Evolutionary conservation across 2,797 vertebrate genomes (phyloP).

Genomic region (Denticeps clupeoides): DNA sequence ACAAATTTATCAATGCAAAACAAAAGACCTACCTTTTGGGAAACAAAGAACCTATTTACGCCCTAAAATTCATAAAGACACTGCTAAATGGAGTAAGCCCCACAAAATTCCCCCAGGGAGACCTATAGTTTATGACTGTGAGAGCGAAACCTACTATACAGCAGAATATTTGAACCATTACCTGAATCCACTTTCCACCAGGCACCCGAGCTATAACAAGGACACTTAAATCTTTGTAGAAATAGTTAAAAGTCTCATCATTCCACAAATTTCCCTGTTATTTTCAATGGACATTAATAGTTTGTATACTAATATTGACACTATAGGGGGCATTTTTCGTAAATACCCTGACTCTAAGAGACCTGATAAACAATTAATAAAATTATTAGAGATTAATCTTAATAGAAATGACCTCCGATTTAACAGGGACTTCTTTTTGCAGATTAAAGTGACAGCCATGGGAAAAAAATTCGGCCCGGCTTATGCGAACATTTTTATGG

Average conservation of each 20-base stretch:
- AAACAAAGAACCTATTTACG: no score
- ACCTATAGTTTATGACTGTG: slow-evolving; percentile 8
- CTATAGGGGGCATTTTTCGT: neutral
- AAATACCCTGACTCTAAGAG: neutral
- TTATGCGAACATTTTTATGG: slow-evolving; percentile 18
- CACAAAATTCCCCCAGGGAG: neutral
- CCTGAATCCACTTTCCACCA: slow-evolving; percentile 1
- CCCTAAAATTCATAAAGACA: slow-evolving; percentile 7
- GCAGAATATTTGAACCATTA: slow-evolving; percentile 5
- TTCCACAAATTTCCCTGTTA: neutral
- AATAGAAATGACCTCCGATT: slow-evolving; percentile 18
- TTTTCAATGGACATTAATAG: slow-evolving; percentile 12
- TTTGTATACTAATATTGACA: slow-evolving; percentile 7
- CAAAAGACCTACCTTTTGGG: no score
- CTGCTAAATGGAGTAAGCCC: slow-evolving; percentile 7
- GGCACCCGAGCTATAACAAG: slow-evolving; percentile 5
- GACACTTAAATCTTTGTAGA: slow-evolving; percentile 8
- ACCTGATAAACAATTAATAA: neutral
- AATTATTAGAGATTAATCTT: slow-evolving; percentile 7
- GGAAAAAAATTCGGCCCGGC: slow-evolving; percentile 13
- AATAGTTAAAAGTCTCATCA: neutral
- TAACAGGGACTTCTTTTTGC: neutral
- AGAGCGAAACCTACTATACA: neutral
- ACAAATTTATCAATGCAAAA: no score
- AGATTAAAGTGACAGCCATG: slow-evolving; percentile 16